phyloP scores from a whole-genome alignment of 1,140 invertebrate genomes.

The Drosophila cardini region DNA sequence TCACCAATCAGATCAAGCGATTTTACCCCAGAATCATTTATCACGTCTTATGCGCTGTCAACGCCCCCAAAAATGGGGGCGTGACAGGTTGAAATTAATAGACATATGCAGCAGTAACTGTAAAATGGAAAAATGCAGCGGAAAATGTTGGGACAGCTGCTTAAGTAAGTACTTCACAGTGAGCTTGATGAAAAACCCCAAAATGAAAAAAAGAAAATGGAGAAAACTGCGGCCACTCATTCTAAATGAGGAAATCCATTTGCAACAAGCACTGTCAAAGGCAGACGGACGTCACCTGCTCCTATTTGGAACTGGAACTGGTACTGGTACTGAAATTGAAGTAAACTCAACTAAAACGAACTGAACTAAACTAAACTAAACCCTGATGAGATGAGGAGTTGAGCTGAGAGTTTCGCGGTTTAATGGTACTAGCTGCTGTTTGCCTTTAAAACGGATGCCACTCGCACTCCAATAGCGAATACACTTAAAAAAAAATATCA shows the following conservation, averaged over 20 bases:
- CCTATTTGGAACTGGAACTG: not conserved
- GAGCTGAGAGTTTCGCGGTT: conserved; percentile 48
- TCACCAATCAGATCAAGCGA: conserved; percentile 28
- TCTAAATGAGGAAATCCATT: conserved; percentile 72
- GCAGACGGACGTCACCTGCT: conserved; percentile 33
- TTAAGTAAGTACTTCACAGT: conserved; percentile 20
- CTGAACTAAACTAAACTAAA: conserved; percentile 6
- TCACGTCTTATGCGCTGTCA: conserved; percentile 58
- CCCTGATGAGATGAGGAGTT: conserved; percentile 22
- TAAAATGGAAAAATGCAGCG: conserved; percentile 26
- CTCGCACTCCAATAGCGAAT: not conserved
- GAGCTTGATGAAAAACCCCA: conserved; percentile 26
- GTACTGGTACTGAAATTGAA: not conserved
- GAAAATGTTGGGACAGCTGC: conserved; percentile 20
- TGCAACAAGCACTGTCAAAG: conserved; percentile 70
- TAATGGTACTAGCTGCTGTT: conserved; percentile 34
- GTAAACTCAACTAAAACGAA: conserved; percentile 1
- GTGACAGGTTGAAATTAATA: conserved; percentile 68
- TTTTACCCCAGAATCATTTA: conserved; percentile 56
- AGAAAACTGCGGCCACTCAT: conserved; percentile 62
- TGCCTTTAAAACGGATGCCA: conserved; percentile 9
- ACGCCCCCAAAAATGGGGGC: conserved; percentile 43
- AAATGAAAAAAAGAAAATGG: conserved; percentile 17
- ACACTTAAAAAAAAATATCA: no score
- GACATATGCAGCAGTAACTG: conserved; percentile 48